Conservation (phyloP, 64 coral and sea anemone genomes). For the Acropora yongei region DNA sequence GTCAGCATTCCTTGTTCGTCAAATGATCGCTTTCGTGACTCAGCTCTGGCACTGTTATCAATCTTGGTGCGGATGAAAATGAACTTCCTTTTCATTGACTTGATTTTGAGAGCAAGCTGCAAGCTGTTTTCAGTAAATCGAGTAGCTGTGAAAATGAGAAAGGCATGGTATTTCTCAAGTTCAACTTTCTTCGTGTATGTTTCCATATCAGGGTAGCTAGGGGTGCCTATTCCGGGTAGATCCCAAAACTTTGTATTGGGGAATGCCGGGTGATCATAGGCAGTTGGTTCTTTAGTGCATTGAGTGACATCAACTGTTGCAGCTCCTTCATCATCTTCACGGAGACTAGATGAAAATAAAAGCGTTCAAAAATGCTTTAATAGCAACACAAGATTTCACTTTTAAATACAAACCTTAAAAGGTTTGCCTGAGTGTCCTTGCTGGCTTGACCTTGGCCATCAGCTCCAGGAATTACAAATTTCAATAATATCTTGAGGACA, state of each 20-base stretch:
- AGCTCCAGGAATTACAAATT: too few species aligned
- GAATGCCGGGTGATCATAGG: constrained; percentile 18
- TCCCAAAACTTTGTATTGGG: constrained; percentile 54
- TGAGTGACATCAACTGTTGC: constrained; percentile 35
- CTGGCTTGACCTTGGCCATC: too few species aligned
- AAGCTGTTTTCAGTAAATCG: constrained; percentile 32
- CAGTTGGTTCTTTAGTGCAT: not conserved
- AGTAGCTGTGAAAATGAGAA: constrained; percentile 23
- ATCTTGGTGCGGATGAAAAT: constrained; percentile 61
- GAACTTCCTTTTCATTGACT: constrained; percentile 1
- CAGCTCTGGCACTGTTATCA: constrained; percentile 16
- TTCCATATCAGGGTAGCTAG: constrained; percentile 42
- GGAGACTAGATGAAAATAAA: not conserved
- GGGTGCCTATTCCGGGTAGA: constrained; percentile 58
- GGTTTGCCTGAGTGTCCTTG: too few species aligned
- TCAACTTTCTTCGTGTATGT: constrained; percentile 15
- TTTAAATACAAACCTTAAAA: too few species aligned
- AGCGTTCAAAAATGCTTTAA: not conserved
- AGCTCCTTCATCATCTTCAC: constrained; percentile 4
- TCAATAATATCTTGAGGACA: too few species aligned
- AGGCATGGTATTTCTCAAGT: constrained; percentile 45
- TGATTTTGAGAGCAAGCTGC: constrained; percentile 3
- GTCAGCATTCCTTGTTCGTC: constrained; percentile 8
- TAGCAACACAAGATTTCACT: not conserved
- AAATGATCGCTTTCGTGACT: constrained; percentile 11